Percentiles rank a stretch among this genome's conserved stretches.
Evolutionary conservation across 2,113 vertebrate genomes (phyloP).

Genomic region (Tautogolabrus adspersus): DNA sequence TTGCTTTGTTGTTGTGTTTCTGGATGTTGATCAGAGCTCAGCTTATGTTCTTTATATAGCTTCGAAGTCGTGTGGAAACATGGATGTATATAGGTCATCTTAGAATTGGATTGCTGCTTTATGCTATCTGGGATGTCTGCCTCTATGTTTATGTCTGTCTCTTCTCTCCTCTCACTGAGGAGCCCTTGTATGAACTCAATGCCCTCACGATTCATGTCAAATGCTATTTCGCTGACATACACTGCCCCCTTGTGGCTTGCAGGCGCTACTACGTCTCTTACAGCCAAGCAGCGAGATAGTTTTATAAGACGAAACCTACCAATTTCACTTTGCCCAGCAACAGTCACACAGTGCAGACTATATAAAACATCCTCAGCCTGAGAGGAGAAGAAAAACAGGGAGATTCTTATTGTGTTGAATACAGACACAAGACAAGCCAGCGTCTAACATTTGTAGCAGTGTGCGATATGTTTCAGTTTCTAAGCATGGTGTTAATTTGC

Average conservation of each 20-base stretch:
- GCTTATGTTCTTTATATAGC: neutral
- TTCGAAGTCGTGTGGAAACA: neutral
- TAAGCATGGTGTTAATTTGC: neutral
- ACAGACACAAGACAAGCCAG: neutral
- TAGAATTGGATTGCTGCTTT: neutral
- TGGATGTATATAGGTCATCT: neutral
- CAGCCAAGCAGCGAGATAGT: neutral
- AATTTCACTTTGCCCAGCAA: conserved; percentile 56
- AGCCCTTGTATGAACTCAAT: conserved; percentile 46
- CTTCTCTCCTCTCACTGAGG: neutral
- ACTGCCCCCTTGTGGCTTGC: conserved; percentile 51
- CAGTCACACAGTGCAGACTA: conserved; percentile 34
- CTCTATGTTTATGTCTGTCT: neutral
- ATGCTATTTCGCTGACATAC: neutral
- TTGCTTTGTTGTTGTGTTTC: neutral
- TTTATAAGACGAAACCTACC: neutral
- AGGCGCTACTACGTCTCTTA: neutral
- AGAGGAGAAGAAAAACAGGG: neutral
- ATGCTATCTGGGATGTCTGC: neutral
- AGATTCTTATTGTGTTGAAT: neutral
- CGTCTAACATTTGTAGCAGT: neutral
- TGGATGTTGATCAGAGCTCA: neutral
- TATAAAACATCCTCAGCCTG: conserved; percentile 36
- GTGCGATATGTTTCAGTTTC: too few species aligned
- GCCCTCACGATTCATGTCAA: neutral